A percentile compares a stretch with the other conserved stretches of the same genome.
Conservation (phyloP, 2,797 vertebrate species). For the Bradypodion pumilum region DNA sequence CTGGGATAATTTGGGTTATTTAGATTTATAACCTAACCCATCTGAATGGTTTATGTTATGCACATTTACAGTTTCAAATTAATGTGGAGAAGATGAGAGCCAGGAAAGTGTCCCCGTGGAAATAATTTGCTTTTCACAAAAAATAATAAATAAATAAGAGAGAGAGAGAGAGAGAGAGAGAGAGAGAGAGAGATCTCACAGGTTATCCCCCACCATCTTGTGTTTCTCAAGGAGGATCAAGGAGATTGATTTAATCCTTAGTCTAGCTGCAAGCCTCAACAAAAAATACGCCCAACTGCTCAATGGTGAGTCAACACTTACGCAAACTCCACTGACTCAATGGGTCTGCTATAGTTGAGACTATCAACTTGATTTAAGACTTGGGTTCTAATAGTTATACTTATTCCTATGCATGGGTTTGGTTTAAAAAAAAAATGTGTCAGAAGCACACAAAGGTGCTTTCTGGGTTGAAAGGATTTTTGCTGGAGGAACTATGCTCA, state of each 20-base stretch:
- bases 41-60: background rate
- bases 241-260: background rate
- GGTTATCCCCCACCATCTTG: background rate
- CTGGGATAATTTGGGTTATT: slow-evolving; percentile 1
- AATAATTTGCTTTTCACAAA: background rate
- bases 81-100: background rate
- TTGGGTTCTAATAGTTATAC: background rate
- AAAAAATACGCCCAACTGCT: background rate
- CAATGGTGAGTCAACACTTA: too few species aligned
- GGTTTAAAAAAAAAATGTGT: too few species aligned
- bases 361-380: too few species aligned
- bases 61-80: background rate
- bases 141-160: too few species aligned
- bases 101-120: background rate
- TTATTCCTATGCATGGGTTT: too few species aligned
- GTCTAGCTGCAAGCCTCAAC: background rate
- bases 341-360: too few species aligned
- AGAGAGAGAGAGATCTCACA: background rate
- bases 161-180: too few species aligned
- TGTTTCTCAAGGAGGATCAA: background rate
- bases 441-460: too few species aligned
- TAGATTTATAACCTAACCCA: background rate
- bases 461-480: too few species aligned
- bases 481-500: too few species aligned
- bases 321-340: too few species aligned